Percentiles rank a stretch among this genome's conserved stretches.
Conservation (phyloP, 2,888 invertebrate genomes). For the Steinernema carpocapsae region DNA sequence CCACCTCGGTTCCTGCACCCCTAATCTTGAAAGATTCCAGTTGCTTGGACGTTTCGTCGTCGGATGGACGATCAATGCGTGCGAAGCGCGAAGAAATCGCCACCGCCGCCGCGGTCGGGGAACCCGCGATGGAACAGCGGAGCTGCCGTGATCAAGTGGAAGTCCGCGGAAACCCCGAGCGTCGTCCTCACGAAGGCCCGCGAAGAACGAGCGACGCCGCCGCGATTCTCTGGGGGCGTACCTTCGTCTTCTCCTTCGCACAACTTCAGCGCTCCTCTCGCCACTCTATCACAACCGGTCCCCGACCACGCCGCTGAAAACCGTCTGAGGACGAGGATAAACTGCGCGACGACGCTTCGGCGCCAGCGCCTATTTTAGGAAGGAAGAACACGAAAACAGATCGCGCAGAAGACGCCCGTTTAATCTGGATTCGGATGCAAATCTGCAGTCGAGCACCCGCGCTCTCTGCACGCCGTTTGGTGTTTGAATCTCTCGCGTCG, state of each 20-base stretch:
- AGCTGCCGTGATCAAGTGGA: constrained; percentile 10
- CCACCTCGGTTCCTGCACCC: too few species aligned
- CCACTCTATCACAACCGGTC: neutral
- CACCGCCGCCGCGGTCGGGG: neutral
- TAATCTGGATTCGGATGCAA: too few species aligned
- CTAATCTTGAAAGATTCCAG: too few species aligned
- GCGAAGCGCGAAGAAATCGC: neutral
- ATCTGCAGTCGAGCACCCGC: too few species aligned
- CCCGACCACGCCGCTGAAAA: neutral
- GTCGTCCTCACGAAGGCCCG: neutral
- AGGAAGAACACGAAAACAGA: constrained; percentile 7
- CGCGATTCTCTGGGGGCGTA: constrained; percentile 1
- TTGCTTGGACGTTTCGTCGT: too few species aligned
- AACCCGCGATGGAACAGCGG: too few species aligned
- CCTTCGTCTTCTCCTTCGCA: neutral
- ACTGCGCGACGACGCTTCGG: constrained; percentile 16
- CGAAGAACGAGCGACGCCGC: neutral
- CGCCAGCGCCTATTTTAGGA: constrained; percentile 7
- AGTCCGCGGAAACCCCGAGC: neutral
- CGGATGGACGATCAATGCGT: too few species aligned
- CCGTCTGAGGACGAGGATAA: neutral
- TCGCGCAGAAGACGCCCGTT: neutral
- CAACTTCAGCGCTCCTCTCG: too few species aligned
- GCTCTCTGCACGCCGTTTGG: too few species aligned
- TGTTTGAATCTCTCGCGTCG: too few species aligned